A percentile compares a stretch with the other conserved stretches of the same genome.
Evolutionary conservation across 1,140 invertebrate species (phyloP).

Genomic region (Mercenaria mercenaria): DNA sequence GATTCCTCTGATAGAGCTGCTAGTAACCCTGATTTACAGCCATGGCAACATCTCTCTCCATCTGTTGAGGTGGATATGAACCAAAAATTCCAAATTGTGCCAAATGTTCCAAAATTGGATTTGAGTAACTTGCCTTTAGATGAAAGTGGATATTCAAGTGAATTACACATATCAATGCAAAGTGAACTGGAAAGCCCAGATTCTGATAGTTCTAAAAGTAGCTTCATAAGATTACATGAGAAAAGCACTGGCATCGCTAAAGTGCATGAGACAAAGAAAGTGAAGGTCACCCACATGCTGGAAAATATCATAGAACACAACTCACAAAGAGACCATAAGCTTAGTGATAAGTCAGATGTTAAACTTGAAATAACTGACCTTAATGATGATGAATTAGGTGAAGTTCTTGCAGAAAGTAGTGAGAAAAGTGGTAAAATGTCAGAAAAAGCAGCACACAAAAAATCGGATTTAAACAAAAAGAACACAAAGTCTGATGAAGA

Average conservation of each 20-base stretch:
- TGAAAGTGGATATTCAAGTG: constrained; percentile 58
- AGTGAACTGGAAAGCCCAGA: constrained; percentile 62
- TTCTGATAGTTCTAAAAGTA: constrained; percentile 48
- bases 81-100: constrained; percentile 3
- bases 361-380: constrained; percentile 38
- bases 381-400: constrained; percentile 34
- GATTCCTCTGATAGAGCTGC: constrained; percentile 65
- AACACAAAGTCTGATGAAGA: constrained; percentile 44
- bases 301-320: constrained; percentile 27
- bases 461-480: not conserved
- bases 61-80: constrained; percentile 56
- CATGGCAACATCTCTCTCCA: constrained; percentile 20
- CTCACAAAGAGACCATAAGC: not conserved
- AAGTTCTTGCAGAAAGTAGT: not conserved
- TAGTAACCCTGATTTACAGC: constrained; percentile 73
- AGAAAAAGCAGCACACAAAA: constrained; percentile 30
- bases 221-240: not conserved
- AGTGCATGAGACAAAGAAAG: not conserved
- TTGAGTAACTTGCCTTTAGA: constrained; percentile 27
- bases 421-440: constrained; percentile 33
- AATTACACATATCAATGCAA: constrained; percentile 60
- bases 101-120: constrained; percentile 58
- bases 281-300: constrained; percentile 1
- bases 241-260: not conserved
- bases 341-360: not conserved